Conservation (phyloP, 2,113 vertebrate species). For the Zootoca vivipara region DNA sequence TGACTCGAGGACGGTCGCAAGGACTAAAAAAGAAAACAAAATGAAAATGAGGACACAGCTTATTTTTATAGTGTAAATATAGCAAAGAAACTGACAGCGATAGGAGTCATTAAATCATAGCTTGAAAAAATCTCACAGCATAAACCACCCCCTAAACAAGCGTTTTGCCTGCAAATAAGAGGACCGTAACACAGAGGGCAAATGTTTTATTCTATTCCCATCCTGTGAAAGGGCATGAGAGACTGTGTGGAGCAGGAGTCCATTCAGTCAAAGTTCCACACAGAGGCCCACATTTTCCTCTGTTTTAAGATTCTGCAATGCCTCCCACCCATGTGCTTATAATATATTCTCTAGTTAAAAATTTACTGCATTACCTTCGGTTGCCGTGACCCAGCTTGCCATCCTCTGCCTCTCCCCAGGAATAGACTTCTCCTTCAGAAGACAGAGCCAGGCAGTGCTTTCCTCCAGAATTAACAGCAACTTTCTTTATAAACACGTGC, state of each 20-base stretch:
- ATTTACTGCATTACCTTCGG: constrained; percentile 80
- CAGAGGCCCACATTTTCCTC: too few relatives aligned
- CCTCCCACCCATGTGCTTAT: neutral
- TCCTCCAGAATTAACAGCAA: constrained; percentile 97
- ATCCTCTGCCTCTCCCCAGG: constrained; percentile 98
- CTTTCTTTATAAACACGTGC: constrained; percentile 96
- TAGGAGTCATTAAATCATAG: neutral
- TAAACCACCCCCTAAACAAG: neutral
- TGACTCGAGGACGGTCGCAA: constrained; percentile 95
- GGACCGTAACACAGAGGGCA: neutral
- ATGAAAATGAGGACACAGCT: neutral
- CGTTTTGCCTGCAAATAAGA: neutral
- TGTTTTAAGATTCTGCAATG: neutral
- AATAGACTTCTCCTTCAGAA: constrained; percentile 97
- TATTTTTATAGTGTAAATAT: neutral
- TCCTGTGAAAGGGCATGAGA: neutral
- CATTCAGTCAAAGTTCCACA: neutral
- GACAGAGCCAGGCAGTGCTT: constrained; percentile 97
- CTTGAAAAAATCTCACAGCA: neutral
- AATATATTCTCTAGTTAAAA: neutral
- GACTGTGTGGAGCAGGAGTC: neutral
- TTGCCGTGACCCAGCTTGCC: constrained; percentile 97
- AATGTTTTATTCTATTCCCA: neutral
- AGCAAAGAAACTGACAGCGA: neutral
- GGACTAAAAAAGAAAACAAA: constrained; percentile 76